These are phyloP conservation scores for Paramisgurnus dabryanus DNA, from an alignment of 2,113 vertebrate genomes.

Conservation along the genomic window DNA sequence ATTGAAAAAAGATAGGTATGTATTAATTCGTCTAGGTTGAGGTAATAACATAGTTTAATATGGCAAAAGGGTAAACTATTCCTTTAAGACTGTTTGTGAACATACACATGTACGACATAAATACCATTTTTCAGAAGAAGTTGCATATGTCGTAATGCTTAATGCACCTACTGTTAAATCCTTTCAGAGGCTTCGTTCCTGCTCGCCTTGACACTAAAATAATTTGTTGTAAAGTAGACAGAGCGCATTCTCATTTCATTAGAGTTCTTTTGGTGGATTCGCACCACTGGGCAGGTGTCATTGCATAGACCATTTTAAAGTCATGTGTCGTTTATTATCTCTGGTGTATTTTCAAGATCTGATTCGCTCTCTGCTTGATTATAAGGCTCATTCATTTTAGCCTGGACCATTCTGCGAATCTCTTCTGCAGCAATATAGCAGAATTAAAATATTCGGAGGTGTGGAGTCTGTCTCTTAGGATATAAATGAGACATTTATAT, in stretches of 20 bases:
- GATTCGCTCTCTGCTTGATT: constrained; percentile 54
- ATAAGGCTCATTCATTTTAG: constrained; percentile 41
- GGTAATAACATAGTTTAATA: no score
- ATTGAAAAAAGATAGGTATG: no score
- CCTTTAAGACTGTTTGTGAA: no score
- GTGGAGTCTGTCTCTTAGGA: constrained; percentile 12
- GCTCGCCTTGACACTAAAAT: constrained; percentile 15
- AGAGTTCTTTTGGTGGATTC: constrained; percentile 24
- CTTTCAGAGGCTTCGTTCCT: background rate
- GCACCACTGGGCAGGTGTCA: constrained; percentile 44
- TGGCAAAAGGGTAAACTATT: no score
- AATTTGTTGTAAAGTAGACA: constrained; percentile 21
- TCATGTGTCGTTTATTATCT: constrained; percentile 51
- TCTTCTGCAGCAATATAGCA: constrained; percentile 39
- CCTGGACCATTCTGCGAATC: constrained; percentile 37
- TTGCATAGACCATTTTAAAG: constrained; percentile 20
- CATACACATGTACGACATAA: no score
- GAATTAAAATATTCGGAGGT: constrained; percentile 40
- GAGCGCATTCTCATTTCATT: constrained; percentile 43
- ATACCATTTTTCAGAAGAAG: no score
- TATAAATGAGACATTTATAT: constrained; percentile 31
- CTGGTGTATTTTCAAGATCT: constrained; percentile 41
- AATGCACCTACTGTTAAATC: background rate
- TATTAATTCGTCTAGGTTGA: no score
- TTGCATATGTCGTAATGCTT: background rate